A percentile compares a stretch with the other conserved stretches of the same genome.
Conservation (phyloP, 2,888 invertebrate species). For the Melikaiella ostensackeni region DNA sequence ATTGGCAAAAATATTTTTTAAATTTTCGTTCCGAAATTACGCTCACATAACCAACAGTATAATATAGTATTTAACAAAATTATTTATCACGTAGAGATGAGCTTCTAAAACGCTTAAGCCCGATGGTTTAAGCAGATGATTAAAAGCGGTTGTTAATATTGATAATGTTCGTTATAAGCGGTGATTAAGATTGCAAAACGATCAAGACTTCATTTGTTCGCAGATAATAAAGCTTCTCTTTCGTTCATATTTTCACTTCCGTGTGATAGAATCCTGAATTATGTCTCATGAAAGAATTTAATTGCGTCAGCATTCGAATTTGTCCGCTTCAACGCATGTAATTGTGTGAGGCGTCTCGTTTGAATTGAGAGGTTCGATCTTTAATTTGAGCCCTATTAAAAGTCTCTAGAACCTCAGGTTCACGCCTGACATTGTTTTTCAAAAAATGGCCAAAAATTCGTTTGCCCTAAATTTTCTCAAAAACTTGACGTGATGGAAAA, state of each 20-base stretch:
- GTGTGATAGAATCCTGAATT: neutral
- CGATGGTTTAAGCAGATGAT: constrained; percentile 1
- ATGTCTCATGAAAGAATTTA: neutral
- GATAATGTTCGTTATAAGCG: neutral
- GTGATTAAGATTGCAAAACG: neutral
- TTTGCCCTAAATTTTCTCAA: too few species aligned
- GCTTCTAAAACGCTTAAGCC: neutral
- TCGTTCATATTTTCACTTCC: neutral
- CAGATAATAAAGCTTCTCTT: neutral
- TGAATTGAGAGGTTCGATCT: too few species aligned
- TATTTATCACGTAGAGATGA: neutral
- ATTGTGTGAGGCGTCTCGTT: neutral
- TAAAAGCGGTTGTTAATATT: neutral
- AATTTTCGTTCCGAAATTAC: neutral
- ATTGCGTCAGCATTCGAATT: neutral
- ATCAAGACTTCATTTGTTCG: neutral
- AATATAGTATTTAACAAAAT: neutral
- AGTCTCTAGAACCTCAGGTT: too few species aligned
- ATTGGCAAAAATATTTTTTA: neutral
- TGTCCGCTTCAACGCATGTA: too few species aligned
- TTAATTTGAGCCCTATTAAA: too few species aligned
- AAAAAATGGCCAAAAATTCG: too few species aligned
- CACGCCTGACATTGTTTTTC: too few species aligned
- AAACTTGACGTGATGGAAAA: too few species aligned
- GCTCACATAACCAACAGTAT: neutral